Base-by-base conservation (phyloP, 2,888 invertebrate species). In the Koerneria pararmatus region DNA sequence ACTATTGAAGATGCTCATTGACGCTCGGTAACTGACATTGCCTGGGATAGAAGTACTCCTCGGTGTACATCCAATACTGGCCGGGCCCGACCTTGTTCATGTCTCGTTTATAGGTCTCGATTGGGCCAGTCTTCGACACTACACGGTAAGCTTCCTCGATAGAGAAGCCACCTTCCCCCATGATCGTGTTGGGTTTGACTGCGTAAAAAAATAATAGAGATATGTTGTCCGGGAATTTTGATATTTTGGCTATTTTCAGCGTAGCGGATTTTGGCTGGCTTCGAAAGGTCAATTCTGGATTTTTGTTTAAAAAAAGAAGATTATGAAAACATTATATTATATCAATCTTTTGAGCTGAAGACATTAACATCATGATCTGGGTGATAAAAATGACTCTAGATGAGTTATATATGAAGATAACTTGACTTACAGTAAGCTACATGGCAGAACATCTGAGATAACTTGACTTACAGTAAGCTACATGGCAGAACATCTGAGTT, bases 21-120 rank as follows among this genome's bases (percentile, higher is more conserved):
- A 15, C 46, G n/a, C 6, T n/a, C 46, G 46, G 29, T 27, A n/a
- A 66, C 75, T 67, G 67, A 83, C 83, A 82, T 73, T 83, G 83
- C 71, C 78, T 72, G 29, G 83, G 83, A 67, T 83, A 83, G 74
- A 83, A 83, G 69, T 83, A 83, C 66, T 83, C 83, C 71, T 83
- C 82, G 29, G 83, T 83, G 73, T 83, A 83, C 80, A 83, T 83
- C 83, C 83, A 83, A 69, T 79, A 83, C 68, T 80, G 78, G 56
- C 83, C 83, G 31, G 81, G 74, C 46, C 81, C 83, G 62, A 81
- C 75, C 61, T 80, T 81, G 72, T 78, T 79, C 74, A 83, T 71
- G 69, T 83, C 83, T 34, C 82, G 69, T 68, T 83, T 82, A 74
- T 81, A 83, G 29, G 82, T 83, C 69, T 83, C 83, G 65, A 83